Evolutionary conservation across 1,140 invertebrate genomes (phyloP).

Genomic region (Pseudomyrmex concolor): DNA sequence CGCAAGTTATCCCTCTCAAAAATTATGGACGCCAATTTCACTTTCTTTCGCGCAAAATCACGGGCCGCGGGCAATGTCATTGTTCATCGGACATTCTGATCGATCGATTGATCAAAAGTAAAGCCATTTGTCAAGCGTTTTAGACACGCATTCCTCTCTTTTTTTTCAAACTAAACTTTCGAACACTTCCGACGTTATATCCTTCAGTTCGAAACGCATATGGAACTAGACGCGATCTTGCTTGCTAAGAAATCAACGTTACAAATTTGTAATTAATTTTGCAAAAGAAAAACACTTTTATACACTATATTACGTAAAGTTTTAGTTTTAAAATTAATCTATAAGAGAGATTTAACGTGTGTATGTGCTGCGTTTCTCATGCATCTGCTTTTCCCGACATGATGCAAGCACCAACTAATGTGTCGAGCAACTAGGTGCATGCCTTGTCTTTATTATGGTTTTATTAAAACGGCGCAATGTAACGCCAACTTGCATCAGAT

Average conservation of each 20-base stretch:
- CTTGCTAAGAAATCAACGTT: background rate
- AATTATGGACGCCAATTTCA: slow-evolving; percentile 20
- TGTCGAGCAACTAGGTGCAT: too few relatives aligned
- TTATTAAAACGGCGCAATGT: slow-evolving; percentile 3
- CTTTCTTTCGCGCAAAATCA: slow-evolving; percentile 32
- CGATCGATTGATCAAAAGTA: too few relatives aligned
- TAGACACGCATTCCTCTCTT: too few relatives aligned
- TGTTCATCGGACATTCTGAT: background rate
- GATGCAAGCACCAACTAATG: background rate
- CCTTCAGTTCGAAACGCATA: background rate
- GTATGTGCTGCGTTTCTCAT: background rate
- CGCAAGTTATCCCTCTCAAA: slow-evolving; percentile 31
- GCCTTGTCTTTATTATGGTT: too few relatives aligned
- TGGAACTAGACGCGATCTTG: background rate
- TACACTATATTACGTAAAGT: background rate
- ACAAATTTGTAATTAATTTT: background rate
- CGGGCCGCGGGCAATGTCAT: background rate
- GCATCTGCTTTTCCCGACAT: background rate
- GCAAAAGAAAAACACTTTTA: background rate
- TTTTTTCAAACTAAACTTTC: too few relatives aligned
- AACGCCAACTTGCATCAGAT: slow-evolving; percentile 38
- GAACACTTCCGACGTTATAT: too few relatives aligned
- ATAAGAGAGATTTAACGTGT: too few relatives aligned
- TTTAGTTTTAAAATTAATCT: too few relatives aligned
- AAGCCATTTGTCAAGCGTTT: too few relatives aligned